phyloP scores from a whole-genome alignment of 2,113 vertebrate species.

The Galeopterus variegatus region DNA sequence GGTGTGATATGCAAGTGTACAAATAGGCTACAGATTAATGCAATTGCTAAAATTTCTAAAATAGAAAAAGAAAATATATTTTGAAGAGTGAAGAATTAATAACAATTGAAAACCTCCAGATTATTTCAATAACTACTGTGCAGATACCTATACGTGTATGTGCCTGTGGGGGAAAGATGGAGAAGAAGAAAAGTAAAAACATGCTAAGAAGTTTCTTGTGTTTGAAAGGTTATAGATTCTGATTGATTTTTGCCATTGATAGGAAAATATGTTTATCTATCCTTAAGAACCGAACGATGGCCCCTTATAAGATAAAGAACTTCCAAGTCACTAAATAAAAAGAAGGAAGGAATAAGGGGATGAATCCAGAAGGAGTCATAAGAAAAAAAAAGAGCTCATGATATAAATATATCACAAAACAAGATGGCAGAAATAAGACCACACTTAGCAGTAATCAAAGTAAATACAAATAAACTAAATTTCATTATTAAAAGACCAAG shows the following conservation, averaged over 20 bases:
- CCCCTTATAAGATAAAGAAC: not conserved
- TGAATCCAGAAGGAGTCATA: not conserved
- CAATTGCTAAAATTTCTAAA: constrained; percentile 26
- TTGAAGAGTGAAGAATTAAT: constrained; percentile 54
- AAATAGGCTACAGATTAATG: not conserved
- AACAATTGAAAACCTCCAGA: constrained; percentile 24
- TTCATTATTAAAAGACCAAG: not conserved
- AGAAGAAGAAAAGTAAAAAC: constrained; percentile 39
- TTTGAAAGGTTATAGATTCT: constrained; percentile 26
- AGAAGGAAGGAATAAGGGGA: not conserved
- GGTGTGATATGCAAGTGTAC: not conserved
- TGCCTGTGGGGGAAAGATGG: not conserved
- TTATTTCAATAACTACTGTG: constrained; percentile 23
- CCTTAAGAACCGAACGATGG: constrained; percentile 4
- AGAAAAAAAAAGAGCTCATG: not conserved
- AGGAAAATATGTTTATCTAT: constrained; percentile 35
- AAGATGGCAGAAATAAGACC: constrained; percentile 26
- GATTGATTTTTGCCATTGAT: not conserved
- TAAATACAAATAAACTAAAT: constrained; percentile 44
- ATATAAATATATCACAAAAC: constrained; percentile 39
- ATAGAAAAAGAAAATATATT: constrained; percentile 11
- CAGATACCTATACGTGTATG: not conserved
- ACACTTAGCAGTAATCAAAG: constrained; percentile 28
- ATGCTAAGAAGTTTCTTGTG: constrained; percentile 16
- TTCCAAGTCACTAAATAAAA: constrained; percentile 59